A percentile compares a stretch with the other conserved stretches of the same genome.
Evolutionary conservation across 2,797 vertebrate genomes (phyloP).

Genomic region (Chloroceryle amazona): DNA sequence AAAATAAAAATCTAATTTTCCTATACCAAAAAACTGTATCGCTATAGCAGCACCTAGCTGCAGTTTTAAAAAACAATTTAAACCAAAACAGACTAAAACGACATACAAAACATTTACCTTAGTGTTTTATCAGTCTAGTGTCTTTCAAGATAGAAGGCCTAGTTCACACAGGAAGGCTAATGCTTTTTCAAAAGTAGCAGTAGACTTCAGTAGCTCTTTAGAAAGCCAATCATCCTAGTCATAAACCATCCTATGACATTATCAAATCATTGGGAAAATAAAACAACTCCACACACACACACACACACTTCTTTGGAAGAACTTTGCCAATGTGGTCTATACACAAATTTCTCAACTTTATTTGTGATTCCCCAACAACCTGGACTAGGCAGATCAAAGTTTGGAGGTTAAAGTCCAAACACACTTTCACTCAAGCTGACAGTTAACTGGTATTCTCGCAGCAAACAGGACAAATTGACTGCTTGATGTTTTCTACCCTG

Average conservation of each 20-base stretch:
- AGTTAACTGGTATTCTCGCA: not conserved
- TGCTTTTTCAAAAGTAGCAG: not conserved
- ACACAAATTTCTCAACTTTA: not conserved
- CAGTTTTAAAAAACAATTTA: not conserved
- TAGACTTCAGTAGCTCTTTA: not conserved
- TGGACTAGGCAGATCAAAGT: not conserved
- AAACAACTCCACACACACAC: fast-evolving
- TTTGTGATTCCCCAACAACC: not conserved
- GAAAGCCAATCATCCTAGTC: not conserved
- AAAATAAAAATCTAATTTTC: not conserved
- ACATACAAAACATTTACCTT: not conserved
- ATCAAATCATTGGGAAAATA: not conserved
- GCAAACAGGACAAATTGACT: not conserved
- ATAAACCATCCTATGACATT: not conserved
- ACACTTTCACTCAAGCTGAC: conserved; percentile 3
- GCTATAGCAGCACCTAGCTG: not conserved
- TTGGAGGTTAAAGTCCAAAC: conserved; percentile 21
- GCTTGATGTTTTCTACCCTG: not conserved
- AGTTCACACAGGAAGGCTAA: not conserved
- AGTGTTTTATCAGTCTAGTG: not conserved
- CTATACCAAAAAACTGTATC: not conserved
- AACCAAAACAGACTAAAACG: not conserved
- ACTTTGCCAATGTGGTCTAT: not conserved
- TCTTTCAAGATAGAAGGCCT: not conserved
- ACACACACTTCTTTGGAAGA: fast-evolving